These are phyloP conservation scores for Nycteola revayana DNA, from an alignment of 2,888 invertebrate genomes.

Conservation along the genomic window DNA sequence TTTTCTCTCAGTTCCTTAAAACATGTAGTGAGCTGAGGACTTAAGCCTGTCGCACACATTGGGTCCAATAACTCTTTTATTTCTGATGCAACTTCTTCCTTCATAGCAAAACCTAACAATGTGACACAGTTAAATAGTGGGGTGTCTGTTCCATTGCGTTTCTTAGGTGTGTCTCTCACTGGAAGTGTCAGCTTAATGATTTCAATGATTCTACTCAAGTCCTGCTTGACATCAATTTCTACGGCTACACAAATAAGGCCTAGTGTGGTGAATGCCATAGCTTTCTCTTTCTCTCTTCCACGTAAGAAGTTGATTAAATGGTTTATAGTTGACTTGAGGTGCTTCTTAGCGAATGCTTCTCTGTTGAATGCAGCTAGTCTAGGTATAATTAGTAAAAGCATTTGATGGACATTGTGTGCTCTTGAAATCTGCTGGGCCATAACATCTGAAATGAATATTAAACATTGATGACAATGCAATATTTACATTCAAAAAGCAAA, in stretches of 20 bases:
- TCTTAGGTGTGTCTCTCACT: conserved; percentile 89
- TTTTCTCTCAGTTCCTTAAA: conserved; percentile 94
- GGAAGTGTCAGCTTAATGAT: conserved; percentile 89
- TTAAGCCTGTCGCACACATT: conserved; percentile 95
- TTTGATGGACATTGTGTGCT: conserved; percentile 92
- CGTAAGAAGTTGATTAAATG: conserved; percentile 90
- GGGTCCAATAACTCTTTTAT: conserved; percentile 93
- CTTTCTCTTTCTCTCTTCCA: conserved; percentile 92
- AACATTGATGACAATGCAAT: too few species aligned
- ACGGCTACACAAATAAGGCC: conserved; percentile 96
- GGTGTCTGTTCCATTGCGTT: conserved; percentile 88
- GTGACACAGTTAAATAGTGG: conserved; percentile 97
- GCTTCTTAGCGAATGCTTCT: conserved; percentile 88
- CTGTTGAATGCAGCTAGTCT: conserved; percentile 96
- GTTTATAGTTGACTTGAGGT: conserved; percentile 88
- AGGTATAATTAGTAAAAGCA: conserved; percentile 92
- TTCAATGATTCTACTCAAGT: conserved; percentile 92
- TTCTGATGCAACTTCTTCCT: conserved; percentile 88
- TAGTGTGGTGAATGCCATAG: conserved; percentile 93
- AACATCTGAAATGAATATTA: conserved; percentile 80
- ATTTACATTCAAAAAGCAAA: too few species aligned
- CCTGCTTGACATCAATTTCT: conserved; percentile 89
- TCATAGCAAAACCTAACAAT: conserved; percentile 93
- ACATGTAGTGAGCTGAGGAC: conserved; percentile 94
- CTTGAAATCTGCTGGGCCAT: conserved; percentile 90